phyloP scores from a whole-genome alignment of 2,888 invertebrate genomes.

The Cryptus viduatorius region DNA sequence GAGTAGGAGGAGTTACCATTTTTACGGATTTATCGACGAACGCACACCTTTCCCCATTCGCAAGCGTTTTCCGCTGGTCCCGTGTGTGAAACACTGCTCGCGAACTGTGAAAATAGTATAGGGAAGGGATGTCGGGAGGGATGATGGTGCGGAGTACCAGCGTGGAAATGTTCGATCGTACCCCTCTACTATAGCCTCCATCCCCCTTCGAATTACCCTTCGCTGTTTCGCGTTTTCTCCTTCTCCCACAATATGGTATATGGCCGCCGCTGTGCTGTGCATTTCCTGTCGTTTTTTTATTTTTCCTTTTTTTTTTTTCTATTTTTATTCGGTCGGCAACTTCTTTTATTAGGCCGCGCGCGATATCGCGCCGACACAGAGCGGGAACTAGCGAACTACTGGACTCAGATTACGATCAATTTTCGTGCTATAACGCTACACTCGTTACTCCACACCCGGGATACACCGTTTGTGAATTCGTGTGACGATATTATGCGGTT shows the following conservation, averaged over 20 bases:
- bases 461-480: slow-evolving; percentile 8
- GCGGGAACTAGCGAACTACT: slow-evolving; percentile 31
- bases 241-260: slow-evolving; percentile 37
- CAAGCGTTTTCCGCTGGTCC: slow-evolving; percentile 56
- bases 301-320: slow-evolving; percentile 25
- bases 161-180: slow-evolving; percentile 65
- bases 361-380: slow-evolving; percentile 54
- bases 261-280: slow-evolving; percentile 32
- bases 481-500: slow-evolving; percentile 40
- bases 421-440: slow-evolving; percentile 49
- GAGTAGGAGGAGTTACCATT: slow-evolving; percentile 48
- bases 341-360: slow-evolving; percentile 62
- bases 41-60: slow-evolving; percentile 49
- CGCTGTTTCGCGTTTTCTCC: slow-evolving; percentile 36
- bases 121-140: slow-evolving; percentile 4
- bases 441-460: background rate
- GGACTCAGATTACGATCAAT: slow-evolving; percentile 62
- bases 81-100: slow-evolving; percentile 47
- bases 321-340: slow-evolving; percentile 53
- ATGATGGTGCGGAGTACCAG: slow-evolving; percentile 53
- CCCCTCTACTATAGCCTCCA: background rate
- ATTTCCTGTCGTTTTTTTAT: slow-evolving; percentile 41
- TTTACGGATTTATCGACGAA: slow-evolving; percentile 67
- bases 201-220: slow-evolving; percentile 45
- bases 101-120: slow-evolving; percentile 29